Base-by-base conservation (phyloP, 2,797 vertebrate genomes). In the Pteronotus mesoamericanus region DNA sequence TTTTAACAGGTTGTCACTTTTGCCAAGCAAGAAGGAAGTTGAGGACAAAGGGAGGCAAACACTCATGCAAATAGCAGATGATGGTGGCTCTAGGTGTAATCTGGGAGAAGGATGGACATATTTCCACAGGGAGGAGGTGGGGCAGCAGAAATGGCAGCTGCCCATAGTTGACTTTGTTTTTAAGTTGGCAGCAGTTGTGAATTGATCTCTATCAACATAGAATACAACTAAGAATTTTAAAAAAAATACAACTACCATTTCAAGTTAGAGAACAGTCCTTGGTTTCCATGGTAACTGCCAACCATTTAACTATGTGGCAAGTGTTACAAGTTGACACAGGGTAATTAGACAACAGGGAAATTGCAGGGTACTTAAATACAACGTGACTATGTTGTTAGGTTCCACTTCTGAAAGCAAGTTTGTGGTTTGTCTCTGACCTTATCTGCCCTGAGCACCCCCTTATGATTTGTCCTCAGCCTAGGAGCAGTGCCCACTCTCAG, bases 311-410 rank as follows among this genome's bases (percentile, higher is more conserved):
- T 78, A 46, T 68, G 87, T 32, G 15, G 92, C 61, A 88, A 83
- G 51, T 94, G 86, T 92, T 92, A 55, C 59, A 3, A 91, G 44
- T 64, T 97, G 94, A 74, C 92, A 96, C 10, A 8, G 92, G 92
- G 94, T 97, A 97, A 96, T 97, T 94, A 95, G 87, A 89, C 95
- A 97, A 94, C 94, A 57, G 90, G 75, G 82, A 97, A 98, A 97
- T 97, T 97, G 77, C 46, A 94, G 95, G 96, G 66, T 96, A 48
- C 69, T 94, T 92, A 69, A 95, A 78, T 39, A 69, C 75, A 84
- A 83, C 96, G 86, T 9, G 46, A 68, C 86, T 93, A 42, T 0
- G 0, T 57, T 51, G 26, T 94, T 94, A 48, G 39, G 29, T 59
- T 64, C 68, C 74, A 89, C 89, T 72, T 59, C 59, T 18, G 26